Evolutionary conservation across 2,113 vertebrate species (phyloP).

Genomic region (Tamias sibiricus): DNA sequence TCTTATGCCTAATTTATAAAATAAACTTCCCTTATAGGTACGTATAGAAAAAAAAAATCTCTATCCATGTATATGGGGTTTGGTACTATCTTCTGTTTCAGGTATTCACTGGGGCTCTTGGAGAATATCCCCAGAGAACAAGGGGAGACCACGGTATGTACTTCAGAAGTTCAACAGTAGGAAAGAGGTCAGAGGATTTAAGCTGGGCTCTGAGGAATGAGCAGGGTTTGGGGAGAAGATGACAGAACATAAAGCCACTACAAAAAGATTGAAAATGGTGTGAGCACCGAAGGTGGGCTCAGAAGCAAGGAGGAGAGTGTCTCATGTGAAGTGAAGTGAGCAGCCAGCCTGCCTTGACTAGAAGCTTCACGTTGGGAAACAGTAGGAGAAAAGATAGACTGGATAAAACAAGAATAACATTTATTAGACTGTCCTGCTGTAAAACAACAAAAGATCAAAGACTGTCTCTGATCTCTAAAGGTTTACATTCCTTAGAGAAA

Average conservation of each 20-base stretch:
- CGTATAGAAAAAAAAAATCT: not conserved
- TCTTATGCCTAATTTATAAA: not conserved
- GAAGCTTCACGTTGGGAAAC: not conserved
- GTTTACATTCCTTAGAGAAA: not conserved
- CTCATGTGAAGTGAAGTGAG: not conserved
- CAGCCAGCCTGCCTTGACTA: not conserved
- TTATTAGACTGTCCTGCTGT: not conserved
- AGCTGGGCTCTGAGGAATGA: not conserved
- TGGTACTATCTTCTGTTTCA: not conserved
- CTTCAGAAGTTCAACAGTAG: not conserved
- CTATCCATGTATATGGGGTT: not conserved
- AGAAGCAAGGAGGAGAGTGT: not conserved
- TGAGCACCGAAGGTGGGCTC: not conserved
- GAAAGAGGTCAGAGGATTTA: not conserved
- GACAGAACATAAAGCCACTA: not conserved
- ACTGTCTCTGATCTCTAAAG: slow-evolving; percentile 7
- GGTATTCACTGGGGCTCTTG: not conserved
- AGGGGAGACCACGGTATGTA: not conserved
- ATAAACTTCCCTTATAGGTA: not conserved
- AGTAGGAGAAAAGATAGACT: not conserved
- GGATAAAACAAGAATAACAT: not conserved
- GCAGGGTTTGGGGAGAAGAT: not conserved
- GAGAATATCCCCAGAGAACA: not conserved
- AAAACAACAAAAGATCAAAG: slow-evolving; percentile 49
- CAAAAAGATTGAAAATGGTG: not conserved